Base-by-base conservation (phyloP, 2,888 invertebrate species). In the Drosophila bunnanda region DNA sequence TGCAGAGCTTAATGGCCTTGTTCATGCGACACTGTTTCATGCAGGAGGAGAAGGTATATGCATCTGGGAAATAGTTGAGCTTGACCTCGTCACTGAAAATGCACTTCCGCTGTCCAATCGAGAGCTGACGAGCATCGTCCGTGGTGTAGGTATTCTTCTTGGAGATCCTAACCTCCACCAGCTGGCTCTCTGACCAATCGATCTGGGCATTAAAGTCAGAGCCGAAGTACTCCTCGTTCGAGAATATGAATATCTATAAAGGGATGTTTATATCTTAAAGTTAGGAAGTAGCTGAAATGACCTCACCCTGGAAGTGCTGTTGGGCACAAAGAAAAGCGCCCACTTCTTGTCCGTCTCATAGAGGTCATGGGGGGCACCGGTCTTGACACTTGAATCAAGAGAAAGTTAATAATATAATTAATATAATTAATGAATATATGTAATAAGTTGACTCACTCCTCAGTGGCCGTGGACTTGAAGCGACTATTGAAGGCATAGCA, bases 101-200 rank as follows among this genome's bases (percentile, higher is more conserved):
- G 82, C 97, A 97, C 58, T 95, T 94, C 12, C 97, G 92, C 90
- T 96, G 96, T 2, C 90, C 90, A 50, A 94, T 93, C 2, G 93
- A 93, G 48, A 97, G 92, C 80, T 96, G 96, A 0, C 94, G 93
- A 0, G 96, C 96, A 86, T 96, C 96, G 65, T 94, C 94, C 0
- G 96, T 96, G 0, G 96, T 96, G 89, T 96, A 96, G 0, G 96
- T 96, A 88, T 95, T 95, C 85, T 96, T 96, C 28, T 96, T 95
- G 0, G 95, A 95, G 89, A 96, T 92, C 6, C 92, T 85, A 15
- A 92, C 88, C 68, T 92, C 92, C 3, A 90, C 90, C 1, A 87
- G 68, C 70, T 92, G 90, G 36, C 82, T 87, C 56, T 88, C 94
- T 48, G 94, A 94, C 96, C 96, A 96, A 2, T 94, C 93, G 76